phyloP scores from a whole-genome alignment of 1,140 invertebrate genomes.

The Drosophila mauritiana region DNA sequence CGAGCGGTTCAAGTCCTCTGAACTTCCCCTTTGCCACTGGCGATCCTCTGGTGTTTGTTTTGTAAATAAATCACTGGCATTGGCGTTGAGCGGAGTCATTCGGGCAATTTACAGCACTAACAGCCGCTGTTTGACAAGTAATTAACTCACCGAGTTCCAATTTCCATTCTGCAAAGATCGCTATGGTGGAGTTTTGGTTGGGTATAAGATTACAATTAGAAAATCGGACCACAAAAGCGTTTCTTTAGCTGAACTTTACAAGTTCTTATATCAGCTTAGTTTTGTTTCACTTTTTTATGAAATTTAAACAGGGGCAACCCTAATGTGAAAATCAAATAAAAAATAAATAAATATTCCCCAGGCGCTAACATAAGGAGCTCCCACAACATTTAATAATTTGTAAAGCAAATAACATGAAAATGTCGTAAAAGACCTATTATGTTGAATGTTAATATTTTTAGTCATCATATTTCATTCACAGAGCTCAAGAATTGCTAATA shows the following conservation, averaged over 20 bases:
- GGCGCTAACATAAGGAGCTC: too few relatives aligned
- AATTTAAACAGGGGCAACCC: too few relatives aligned
- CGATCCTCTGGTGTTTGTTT: slow-evolving; percentile 63
- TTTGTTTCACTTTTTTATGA: too few relatives aligned
- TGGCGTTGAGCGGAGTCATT: slow-evolving; percentile 58
- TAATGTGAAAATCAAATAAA: neutral
- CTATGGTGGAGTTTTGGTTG: slow-evolving; percentile 1
- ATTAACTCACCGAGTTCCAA: slow-evolving; percentile 60
- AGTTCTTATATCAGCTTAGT: neutral
- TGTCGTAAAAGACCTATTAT: neutral
- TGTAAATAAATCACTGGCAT: slow-evolving; percentile 71
- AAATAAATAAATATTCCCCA: neutral
- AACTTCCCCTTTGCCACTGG: slow-evolving; percentile 2
- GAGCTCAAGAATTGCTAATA: slow-evolving; percentile 3
- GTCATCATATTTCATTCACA: slow-evolving; percentile 6
- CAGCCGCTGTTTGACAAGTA: slow-evolving; percentile 73
- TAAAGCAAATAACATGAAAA: neutral
- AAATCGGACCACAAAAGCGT: neutral
- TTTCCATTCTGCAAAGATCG: slow-evolving; percentile 25
- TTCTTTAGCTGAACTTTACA: neutral
- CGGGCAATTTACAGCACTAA: slow-evolving; percentile 74
- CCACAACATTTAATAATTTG: neutral
- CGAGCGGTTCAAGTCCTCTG: slow-evolving; percentile 27
- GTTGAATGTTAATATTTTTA: neutral
- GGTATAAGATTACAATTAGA: slow-evolving; percentile 20